A percentile compares a stretch with the other conserved stretches of the same genome.
Conservation (phyloP, 1,140 invertebrate species). For the Drosophila triauraria region DNA sequence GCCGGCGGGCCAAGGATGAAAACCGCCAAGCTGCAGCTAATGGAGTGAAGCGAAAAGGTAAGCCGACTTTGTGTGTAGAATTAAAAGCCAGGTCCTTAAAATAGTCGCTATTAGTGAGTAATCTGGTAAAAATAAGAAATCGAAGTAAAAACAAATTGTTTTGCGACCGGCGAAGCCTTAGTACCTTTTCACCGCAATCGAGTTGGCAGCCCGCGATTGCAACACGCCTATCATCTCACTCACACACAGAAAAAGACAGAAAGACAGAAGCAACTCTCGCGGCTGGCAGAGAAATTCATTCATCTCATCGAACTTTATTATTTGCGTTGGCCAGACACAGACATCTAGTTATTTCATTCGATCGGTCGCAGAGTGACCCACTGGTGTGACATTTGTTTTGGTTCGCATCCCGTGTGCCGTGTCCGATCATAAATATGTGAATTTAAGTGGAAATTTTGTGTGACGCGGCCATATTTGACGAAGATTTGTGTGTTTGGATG, state of each 20-base stretch:
- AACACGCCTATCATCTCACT: constrained; percentile 80
- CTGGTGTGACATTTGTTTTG: constrained; percentile 76
- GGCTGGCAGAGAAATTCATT: constrained; percentile 73
- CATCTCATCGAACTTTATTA: constrained; percentile 68
- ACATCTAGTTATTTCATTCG: constrained; percentile 78
- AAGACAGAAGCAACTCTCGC: constrained; percentile 45
- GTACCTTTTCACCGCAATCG: constrained; percentile 12
- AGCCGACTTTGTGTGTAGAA: background rate
- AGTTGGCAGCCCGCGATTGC: constrained; percentile 60
- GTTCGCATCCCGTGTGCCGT: constrained; percentile 41
- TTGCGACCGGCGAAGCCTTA: constrained; percentile 12
- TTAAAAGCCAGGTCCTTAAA: too few relatives aligned
- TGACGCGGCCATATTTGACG: constrained; percentile 81
- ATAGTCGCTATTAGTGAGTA: background rate
- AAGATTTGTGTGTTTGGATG: constrained; percentile 54
- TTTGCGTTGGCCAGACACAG: constrained; percentile 54
- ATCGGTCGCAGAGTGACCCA: constrained; percentile 64
- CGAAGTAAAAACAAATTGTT: constrained; percentile 13
- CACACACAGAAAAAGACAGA: constrained; percentile 82
- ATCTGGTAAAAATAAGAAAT: background rate
- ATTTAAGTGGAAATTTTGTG: constrained; percentile 49
- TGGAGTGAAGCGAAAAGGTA: constrained; percentile 10
- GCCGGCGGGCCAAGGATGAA: background rate
- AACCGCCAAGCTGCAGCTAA: background rate
- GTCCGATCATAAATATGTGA: constrained; percentile 65